Percentiles rank a stretch among this genome's conserved stretches.
phyloP scores from a whole-genome alignment of 1,140 invertebrate species.

The Pollicipes pollicipes region DNA sequence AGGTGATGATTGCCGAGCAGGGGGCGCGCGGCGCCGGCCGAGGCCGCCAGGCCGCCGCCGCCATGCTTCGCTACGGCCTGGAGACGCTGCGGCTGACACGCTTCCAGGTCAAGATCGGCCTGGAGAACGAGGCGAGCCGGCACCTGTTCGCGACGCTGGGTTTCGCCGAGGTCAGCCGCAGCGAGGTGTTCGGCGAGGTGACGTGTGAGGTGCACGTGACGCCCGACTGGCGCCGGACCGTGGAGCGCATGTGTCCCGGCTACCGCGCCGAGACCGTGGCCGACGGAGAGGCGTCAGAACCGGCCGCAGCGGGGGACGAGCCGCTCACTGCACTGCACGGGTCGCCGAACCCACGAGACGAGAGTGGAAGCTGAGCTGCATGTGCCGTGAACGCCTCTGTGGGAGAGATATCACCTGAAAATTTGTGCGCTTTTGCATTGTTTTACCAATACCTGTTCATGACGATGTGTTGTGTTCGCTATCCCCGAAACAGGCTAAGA shows the following conservation, averaged over 20 bases:
- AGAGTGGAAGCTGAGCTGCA: too few relatives aligned
- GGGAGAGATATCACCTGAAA: too few relatives aligned
- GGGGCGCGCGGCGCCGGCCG: slow-evolving; percentile 44
- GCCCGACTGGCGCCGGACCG: not conserved
- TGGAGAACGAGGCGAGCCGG: slow-evolving; percentile 47
- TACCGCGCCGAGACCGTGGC: too few relatives aligned
- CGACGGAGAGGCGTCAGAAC: too few relatives aligned
- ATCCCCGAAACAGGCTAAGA: too few relatives aligned
- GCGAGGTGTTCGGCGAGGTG: slow-evolving; percentile 57
- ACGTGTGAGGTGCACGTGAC: slow-evolving; percentile 34
- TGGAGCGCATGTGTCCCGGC: not conserved
- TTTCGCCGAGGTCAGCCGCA: slow-evolving; percentile 41
- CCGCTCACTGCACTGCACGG: too few relatives aligned
- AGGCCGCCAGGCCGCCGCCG: slow-evolving; percentile 58
- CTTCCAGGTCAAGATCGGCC: slow-evolving; percentile 58
- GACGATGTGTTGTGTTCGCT: too few relatives aligned
- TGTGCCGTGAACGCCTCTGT: too few relatives aligned
- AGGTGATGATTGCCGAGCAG: slow-evolving; percentile 81
- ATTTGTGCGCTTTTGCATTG: too few relatives aligned
- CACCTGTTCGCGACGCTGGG: slow-evolving; percentile 55
- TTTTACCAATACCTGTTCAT: too few relatives aligned
- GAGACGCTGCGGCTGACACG: slow-evolving; percentile 39
- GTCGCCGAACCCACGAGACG: too few relatives aligned
- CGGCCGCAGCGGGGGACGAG: too few relatives aligned
- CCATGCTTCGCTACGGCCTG: slow-evolving; percentile 62